Evolutionary conservation across 1,140 invertebrate genomes (phyloP), one percentile per base, ranked within the genome.

Genomic region (Gonioctena quinquepunctata): DNA sequence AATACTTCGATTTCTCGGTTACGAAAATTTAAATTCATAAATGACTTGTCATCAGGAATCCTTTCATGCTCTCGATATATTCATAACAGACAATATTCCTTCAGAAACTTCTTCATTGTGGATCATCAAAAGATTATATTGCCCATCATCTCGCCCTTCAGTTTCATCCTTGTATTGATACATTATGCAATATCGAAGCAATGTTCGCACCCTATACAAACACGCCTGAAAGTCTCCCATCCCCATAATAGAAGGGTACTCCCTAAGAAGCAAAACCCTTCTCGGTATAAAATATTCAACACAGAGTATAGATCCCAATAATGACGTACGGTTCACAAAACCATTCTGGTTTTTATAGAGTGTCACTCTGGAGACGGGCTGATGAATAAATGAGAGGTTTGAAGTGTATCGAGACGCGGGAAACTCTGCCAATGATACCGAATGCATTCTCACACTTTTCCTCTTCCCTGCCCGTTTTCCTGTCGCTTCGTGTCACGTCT

Each of bases 311-410:
- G 8, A 23, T 26, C 18, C 11, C 57, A 25, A 60, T 60, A 60
- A 60, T 60, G 57, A 60, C 22, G 25, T 23, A n/a, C 22, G 25
- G 22, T 23, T 60, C 22, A 60, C 57, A 25, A 60, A 60, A 26
- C 57, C 63, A 52, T 50, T 50, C 22, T 18, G 63, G 2, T 65
- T 52, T 65, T 26, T 54, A 22, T 54, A 33, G 21, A 52, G 42
- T 65, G 66, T 28, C 66, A 59, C 54, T 22, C 19, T 42, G 16
- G 25, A 50, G 63, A 65, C 21, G 49, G 48, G 52, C 18, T 60
- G 64, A 70, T 70, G 70, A 72, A 72, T 72, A 72, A 72, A 72
- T 72, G 70, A 71, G 70, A 68, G 70, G 65, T 60, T 49, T 71
- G 26, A 56, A 71, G 65, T 71, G 70, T 61, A 71, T 71, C 42